Percentiles rank a stretch among this genome's conserved stretches.
Conservation (phyloP, 2,113 vertebrate species). For the Chroicocephalus ridibundus region DNA sequence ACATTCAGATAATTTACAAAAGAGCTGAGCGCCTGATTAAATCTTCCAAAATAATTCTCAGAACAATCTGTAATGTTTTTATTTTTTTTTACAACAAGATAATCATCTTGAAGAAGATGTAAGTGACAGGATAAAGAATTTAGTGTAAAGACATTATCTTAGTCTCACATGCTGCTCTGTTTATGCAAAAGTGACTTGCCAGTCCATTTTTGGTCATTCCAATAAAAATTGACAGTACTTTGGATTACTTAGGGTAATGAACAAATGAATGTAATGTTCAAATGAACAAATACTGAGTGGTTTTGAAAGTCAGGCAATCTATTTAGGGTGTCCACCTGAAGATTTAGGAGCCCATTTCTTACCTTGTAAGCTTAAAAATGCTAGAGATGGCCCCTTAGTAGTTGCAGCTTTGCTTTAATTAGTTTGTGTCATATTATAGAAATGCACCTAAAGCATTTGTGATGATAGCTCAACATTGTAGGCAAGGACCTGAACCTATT, state of each 20-base stretch:
- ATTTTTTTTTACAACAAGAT: not conserved
- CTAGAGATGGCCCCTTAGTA: not conserved
- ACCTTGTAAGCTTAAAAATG: not conserved
- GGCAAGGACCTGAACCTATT: not conserved
- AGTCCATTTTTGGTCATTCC: not conserved
- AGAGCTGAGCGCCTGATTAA: not conserved
- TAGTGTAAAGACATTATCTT: not conserved
- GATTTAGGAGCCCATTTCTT: not conserved
- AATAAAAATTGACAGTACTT: not conserved
- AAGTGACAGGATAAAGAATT: not conserved
- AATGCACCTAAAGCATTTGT: not conserved
- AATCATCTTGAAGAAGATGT: not conserved
- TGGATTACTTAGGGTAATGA: not conserved
- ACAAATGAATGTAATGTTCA: not conserved
- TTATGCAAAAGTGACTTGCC: not conserved
- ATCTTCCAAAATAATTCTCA: not conserved
- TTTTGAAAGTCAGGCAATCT: not conserved
- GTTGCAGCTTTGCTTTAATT: not conserved
- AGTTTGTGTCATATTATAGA: not conserved
- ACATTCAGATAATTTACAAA: not conserved
- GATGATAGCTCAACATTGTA: not conserved
- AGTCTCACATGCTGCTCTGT: not conserved
- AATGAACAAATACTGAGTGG: not conserved
- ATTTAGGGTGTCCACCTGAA: not conserved
- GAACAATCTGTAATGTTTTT: not conserved